Evolutionary conservation across 35 echinoderm and acorn worm species (phyloP).

Genomic region (Ophiothrix spiculata): DNA sequence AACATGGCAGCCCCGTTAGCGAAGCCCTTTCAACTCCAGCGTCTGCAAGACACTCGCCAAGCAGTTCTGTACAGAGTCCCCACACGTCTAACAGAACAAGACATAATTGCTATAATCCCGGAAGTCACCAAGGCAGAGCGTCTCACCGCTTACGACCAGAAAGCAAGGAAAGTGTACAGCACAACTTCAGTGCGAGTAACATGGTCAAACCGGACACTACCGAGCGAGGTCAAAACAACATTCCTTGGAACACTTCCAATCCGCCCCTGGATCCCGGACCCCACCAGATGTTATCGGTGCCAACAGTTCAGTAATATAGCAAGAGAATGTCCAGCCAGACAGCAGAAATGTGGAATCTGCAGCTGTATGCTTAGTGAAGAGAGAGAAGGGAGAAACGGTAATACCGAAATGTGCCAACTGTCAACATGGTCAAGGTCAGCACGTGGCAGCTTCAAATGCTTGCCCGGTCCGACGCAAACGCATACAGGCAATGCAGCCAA

Average conservation of each 20-base stretch:
- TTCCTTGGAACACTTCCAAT: background rate
- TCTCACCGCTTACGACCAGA: background rate
- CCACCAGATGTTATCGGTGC: background rate
- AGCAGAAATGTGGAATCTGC: background rate
- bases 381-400: background rate
- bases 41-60: background rate
- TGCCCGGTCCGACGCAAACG: background rate
- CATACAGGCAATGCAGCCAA: background rate
- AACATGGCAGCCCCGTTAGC: background rate
- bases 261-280: background rate
- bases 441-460: background rate
- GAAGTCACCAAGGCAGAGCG: slow-evolving; percentile 14
- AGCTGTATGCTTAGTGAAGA: background rate
- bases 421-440: background rate
- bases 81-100: background rate
- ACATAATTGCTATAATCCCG: slow-evolving; percentile 6
- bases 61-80: slow-evolving; percentile 7
- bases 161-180: background rate
- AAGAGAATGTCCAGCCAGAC: background rate
- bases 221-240: background rate
- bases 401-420: too few species aligned
- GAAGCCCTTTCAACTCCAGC: background rate
- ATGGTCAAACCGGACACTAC: background rate
- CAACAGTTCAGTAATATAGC: background rate
- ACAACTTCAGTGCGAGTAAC: background rate